phyloP scores from a whole-genome alignment of 2,797 vertebrate species.

The Oreochromis mossambicus region DNA sequence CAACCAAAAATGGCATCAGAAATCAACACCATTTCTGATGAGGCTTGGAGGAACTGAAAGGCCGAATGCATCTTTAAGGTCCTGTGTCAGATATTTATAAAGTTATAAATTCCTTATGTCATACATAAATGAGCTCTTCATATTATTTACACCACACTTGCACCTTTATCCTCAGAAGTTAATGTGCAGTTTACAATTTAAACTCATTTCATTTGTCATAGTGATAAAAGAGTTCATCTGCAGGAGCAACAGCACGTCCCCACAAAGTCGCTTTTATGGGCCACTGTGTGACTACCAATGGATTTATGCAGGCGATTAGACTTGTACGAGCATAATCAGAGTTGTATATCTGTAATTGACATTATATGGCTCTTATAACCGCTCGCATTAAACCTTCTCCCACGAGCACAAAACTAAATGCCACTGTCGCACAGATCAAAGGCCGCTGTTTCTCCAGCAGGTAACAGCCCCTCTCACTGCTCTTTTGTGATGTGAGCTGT shows the following conservation, averaged over 20 bases:
- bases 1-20: neutral
- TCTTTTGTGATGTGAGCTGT: slow-evolving; percentile 16
- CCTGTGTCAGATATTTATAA: neutral
- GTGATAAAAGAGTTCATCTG: neutral
- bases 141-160: neutral
- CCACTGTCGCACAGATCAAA: slow-evolving; percentile 15
- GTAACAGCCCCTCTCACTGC: neutral
- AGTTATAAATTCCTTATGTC: neutral
- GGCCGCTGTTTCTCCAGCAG: neutral
- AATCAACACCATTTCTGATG: neutral
- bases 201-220: neutral
- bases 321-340: neutral
- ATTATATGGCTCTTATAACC: slow-evolving; percentile 2
- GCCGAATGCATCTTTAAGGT: neutral
- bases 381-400: neutral
- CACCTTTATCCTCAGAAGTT: neutral
- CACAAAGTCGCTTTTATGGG: neutral
- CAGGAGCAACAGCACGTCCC: neutral
- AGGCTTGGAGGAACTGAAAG: neutral
- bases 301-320: slow-evolving; percentile 20
- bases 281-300: neutral
- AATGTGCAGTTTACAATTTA: slow-evolving; percentile 1
- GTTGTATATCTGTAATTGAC: slow-evolving; percentile 23
- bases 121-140: neutral
- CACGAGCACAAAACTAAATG: neutral